These are phyloP conservation scores for Leucozona laternaria DNA, from an alignment of 2,888 invertebrate genomes.

Conservation along the genomic window DNA sequence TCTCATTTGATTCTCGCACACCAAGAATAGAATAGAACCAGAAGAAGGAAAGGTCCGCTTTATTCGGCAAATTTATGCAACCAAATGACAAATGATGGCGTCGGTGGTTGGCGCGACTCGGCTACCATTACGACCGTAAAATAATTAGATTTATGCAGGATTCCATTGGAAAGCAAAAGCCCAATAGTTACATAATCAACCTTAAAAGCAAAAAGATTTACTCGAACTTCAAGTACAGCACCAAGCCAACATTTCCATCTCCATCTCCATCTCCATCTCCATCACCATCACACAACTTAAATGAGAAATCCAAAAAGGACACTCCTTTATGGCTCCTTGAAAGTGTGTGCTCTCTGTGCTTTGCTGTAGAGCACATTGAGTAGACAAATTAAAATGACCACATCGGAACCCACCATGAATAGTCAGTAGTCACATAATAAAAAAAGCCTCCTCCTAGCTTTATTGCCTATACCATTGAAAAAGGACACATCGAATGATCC, in stretches of 20 bases:
- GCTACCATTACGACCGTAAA: conserved; percentile 67
- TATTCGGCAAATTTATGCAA: conserved; percentile 63
- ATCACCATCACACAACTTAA: conserved; percentile 10
- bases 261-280: background rate
- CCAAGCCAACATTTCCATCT: background rate
- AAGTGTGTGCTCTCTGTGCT: conserved; percentile 47
- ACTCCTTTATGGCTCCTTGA: conserved; percentile 66
- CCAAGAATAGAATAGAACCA: too few relatives aligned
- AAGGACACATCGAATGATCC: conserved; percentile 15
- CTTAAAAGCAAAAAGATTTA: conserved; percentile 26
- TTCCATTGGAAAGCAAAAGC: conserved; percentile 37
- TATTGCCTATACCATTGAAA: background rate
- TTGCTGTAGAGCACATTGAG: conserved; percentile 62
- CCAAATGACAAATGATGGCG: conserved; percentile 73
- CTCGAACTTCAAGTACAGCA: conserved; percentile 5
- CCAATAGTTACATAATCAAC: conserved; percentile 65
- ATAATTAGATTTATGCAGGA: conserved; percentile 73
- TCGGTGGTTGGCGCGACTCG: conserved; percentile 67
- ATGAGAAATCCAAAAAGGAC: conserved; percentile 22
- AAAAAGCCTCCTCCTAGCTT: conserved; percentile 44
- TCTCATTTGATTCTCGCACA: conserved; percentile 47
- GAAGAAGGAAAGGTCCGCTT: too few relatives aligned
- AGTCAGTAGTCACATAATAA: conserved; percentile 63
- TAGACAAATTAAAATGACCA: conserved; percentile 76
- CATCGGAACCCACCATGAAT: conserved; percentile 62